Percentiles rank a stretch among this genome's conserved stretches.
phyloP scores from a whole-genome alignment of 2,113 vertebrate genomes.

The Psilopogon haemacephalus region DNA sequence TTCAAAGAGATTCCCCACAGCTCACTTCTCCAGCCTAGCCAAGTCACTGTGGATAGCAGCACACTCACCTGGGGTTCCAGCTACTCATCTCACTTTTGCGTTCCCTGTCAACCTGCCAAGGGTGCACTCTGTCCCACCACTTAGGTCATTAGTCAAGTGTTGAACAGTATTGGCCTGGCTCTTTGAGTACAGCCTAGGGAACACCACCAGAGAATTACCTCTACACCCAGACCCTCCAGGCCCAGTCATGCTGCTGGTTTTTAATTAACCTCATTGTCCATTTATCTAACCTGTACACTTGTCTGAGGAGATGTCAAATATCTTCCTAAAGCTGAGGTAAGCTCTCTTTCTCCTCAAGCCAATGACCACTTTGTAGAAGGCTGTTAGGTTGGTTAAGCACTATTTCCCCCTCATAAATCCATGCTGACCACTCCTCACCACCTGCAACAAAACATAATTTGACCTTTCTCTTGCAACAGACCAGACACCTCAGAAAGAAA shows the following conservation, averaged over 20 bases:
- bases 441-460: background rate
- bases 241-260: rapidly evolving
- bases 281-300: too few species aligned
- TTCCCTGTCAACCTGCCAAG: background rate
- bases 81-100: background rate
- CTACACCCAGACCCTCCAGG: background rate
- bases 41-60: background rate
- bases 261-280: background rate
- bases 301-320: background rate
- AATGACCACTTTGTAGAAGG: background rate
- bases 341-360: background rate
- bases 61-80: background rate
- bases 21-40: background rate
- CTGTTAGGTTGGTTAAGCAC: background rate
- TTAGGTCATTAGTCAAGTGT: background rate
- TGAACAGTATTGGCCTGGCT: background rate
- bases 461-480: background rate
- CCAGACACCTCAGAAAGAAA: background rate
- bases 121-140: background rate
- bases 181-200: background rate
- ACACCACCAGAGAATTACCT: background rate
- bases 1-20: rapidly evolving
- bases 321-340: background rate
- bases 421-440: background rate
- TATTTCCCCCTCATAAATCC: background rate